These are phyloP conservation scores for Drosophila peninsularis DNA, from an alignment of 2,888 invertebrate species.

Conservation along the genomic window DNA sequence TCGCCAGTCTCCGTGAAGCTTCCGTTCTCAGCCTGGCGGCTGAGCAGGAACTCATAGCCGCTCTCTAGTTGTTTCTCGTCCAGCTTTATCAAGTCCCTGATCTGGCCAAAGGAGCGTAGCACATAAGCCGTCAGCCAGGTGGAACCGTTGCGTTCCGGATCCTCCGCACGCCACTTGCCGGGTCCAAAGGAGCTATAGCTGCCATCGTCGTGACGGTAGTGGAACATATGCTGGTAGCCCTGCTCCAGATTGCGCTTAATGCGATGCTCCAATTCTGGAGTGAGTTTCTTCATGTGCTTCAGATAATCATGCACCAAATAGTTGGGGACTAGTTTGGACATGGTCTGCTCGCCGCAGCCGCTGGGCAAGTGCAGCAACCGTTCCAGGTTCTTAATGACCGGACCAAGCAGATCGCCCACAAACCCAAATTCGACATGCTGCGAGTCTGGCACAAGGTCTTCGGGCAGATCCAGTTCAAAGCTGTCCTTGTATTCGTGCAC, in stretches of 20 bases:
- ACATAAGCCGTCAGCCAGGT: constrained; percentile 94
- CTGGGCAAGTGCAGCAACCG: constrained; percentile 87
- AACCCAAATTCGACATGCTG: constrained; percentile 86
- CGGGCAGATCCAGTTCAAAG: constrained; percentile 90
- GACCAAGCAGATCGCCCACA: constrained; percentile 87
- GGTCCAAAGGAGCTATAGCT: constrained; percentile 94
- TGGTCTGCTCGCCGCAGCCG: constrained; percentile 91
- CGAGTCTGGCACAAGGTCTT: constrained; percentile 88
- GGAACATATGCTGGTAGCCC: constrained; percentile 96
- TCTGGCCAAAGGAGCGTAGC: constrained; percentile 90
- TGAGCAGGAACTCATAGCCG: constrained; percentile 89
- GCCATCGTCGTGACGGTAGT: constrained; percentile 93
- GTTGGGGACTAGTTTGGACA: constrained; percentile 89
- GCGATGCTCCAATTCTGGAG: constrained; percentile 88
- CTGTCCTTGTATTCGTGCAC: constrained; percentile 86
- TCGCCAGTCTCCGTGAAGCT: constrained; percentile 92
- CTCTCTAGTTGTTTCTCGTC: constrained; percentile 88
- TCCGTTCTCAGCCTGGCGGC: constrained; percentile 89
- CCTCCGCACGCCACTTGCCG: constrained; percentile 84
- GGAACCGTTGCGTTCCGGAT: constrained; percentile 86
- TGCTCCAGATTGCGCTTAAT: constrained; percentile 88
- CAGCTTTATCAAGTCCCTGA: constrained; percentile 88
- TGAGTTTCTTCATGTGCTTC: constrained; percentile 87
- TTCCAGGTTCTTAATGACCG: constrained; percentile 87
- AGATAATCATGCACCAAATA: constrained; percentile 92